A percentile compares a stretch with the other conserved stretches of the same genome.
Conservation (phyloP, 2,113 vertebrate genomes). For the Bettongia penicillata region DNA sequence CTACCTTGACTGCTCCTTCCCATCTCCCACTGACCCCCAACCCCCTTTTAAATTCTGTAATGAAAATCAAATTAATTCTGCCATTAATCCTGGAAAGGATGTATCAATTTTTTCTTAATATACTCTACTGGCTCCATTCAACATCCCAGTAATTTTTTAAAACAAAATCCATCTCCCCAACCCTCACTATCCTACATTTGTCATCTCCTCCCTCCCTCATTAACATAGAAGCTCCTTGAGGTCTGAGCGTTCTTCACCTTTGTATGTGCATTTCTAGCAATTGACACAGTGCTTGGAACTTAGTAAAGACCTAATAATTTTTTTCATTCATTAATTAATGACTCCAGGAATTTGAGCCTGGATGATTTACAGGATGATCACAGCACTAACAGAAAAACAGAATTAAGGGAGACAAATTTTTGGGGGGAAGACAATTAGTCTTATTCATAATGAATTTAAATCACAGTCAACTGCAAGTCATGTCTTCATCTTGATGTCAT, state of each 20-base stretch:
- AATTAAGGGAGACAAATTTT: too few species aligned
- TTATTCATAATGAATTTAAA: too few species aligned
- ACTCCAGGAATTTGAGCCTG: background rate
- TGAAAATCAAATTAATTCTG: background rate
- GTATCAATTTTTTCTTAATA: background rate
- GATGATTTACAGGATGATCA: background rate
- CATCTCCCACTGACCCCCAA: background rate
- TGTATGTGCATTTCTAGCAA: background rate
- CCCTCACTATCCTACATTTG: background rate
- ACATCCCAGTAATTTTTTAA: background rate
- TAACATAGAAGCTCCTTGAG: background rate
- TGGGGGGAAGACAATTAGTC: too few species aligned
- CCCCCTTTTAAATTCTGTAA: background rate
- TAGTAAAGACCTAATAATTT: background rate
- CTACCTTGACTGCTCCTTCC: background rate
- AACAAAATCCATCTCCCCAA: background rate
- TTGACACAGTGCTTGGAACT: background rate
- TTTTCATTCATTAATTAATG: background rate
- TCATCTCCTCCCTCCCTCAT: background rate
- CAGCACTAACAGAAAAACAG: background rate
- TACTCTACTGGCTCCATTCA: background rate
- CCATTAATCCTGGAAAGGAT: background rate
- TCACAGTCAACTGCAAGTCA: too few species aligned
- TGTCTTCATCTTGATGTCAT: too few species aligned
- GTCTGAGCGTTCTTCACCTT: background rate